phyloP scores from a whole-genome alignment of 2,113 vertebrate genomes.

The Camelus bactrianus region DNA sequence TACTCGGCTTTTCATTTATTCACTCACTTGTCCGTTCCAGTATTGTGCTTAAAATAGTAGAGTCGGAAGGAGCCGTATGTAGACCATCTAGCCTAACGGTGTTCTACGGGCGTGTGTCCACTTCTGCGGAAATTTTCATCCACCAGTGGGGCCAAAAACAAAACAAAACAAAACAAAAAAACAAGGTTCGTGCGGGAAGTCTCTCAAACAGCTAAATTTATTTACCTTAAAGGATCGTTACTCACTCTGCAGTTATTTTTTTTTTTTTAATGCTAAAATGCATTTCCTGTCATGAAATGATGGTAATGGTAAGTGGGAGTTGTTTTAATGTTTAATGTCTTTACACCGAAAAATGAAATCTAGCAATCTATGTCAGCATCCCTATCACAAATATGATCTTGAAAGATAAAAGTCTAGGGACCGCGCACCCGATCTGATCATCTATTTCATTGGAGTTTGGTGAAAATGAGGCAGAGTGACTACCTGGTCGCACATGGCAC shows the following conservation, averaged over 20 bases:
- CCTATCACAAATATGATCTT: neutral
- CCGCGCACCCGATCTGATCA: neutral
- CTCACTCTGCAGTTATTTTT: neutral
- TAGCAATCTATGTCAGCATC: neutral
- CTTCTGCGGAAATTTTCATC: neutral
- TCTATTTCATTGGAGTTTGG: neutral
- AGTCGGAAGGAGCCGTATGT: neutral
- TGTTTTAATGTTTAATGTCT: conserved; percentile 20
- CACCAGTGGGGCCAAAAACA: neutral
- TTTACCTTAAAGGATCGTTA: neutral
- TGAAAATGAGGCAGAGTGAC: neutral
- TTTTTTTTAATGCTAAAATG: conserved; percentile 14
- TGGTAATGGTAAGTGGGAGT: neutral
- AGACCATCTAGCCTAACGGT: neutral
- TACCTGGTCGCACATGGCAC: neutral
- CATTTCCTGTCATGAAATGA: conserved; percentile 34
- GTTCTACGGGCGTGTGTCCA: neutral
- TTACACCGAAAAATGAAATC: neutral
- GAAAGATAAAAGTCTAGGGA: neutral
- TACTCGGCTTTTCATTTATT: neutral
- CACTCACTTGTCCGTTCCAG: neutral
- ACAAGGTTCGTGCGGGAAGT: neutral
- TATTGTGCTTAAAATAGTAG: neutral
- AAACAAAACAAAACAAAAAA: neutral
- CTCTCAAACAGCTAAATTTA: neutral